Conservation (phyloP, 2,888 invertebrate genomes). For the Phrixothrix hirtus region DNA sequence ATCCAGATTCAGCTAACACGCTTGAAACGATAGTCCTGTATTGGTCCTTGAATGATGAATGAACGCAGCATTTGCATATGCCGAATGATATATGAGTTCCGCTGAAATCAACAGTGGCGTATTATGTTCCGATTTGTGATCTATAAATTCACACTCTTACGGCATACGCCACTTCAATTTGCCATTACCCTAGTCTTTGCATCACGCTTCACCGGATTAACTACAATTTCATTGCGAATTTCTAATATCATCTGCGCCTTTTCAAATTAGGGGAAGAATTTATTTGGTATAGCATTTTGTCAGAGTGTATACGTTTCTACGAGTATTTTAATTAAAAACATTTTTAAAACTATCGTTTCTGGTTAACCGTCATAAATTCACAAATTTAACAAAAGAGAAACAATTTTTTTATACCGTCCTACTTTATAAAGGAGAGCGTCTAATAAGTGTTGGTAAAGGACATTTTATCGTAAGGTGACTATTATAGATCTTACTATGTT, state of each 20-base stretch:
- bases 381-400: neutral
- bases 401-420: neutral
- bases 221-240: constrained; percentile 23
- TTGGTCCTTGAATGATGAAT: constrained; percentile 50
- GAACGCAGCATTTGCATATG: constrained; percentile 55
- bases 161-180: constrained; percentile 48
- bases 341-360: neutral
- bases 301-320: too few species aligned
- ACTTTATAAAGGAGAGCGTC: too few species aligned
- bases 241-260: constrained; percentile 19
- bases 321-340: too few species aligned
- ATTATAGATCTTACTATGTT: too few species aligned
- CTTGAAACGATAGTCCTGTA: constrained; percentile 36
- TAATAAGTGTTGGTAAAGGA: too few species aligned
- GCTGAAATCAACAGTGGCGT: constrained; percentile 54
- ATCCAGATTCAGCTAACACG: constrained; percentile 36
- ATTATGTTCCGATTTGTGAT: constrained; percentile 54
- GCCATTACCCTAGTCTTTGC: constrained; percentile 43
- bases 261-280: constrained; percentile 16
- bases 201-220: constrained; percentile 23
- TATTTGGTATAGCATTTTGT: too few species aligned
- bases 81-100: constrained; percentile 55
- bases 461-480: too few species aligned
- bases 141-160: constrained; percentile 48
- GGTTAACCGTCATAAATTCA: neutral